Conservation (phyloP, 2,113 vertebrate species). For the Anhinga anhinga region DNA sequence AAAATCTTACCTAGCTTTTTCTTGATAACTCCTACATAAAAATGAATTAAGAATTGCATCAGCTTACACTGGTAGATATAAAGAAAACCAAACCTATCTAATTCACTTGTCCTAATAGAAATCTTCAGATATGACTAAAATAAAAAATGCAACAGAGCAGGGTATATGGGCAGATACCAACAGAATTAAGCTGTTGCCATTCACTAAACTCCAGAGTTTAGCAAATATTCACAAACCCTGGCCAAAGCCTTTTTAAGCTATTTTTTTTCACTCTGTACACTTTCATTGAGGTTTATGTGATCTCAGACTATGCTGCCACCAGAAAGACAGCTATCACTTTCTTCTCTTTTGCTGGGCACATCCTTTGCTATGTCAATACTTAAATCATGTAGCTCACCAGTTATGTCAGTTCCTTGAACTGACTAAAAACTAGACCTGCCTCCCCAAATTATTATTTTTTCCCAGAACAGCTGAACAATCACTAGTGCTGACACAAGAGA, state of each 20-base stretch:
- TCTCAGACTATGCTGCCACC: not conserved
- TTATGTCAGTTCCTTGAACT: slow-evolving; percentile 30
- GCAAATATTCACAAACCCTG: not conserved
- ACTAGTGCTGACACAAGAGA: slow-evolving; percentile 11
- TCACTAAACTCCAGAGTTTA: not conserved
- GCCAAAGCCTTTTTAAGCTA: not conserved
- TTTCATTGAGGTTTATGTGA: not conserved
- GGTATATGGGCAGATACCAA: not conserved
- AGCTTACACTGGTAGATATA: not conserved
- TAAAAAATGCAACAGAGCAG: not conserved
- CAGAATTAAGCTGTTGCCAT: not conserved
- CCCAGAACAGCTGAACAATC: not conserved
- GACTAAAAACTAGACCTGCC: slow-evolving; percentile 17
- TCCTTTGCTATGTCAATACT: not conserved
- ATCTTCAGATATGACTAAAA: not conserved
- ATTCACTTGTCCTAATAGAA: not conserved
- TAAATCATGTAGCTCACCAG: not conserved
- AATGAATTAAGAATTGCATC: not conserved
- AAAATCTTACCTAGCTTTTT: not conserved
- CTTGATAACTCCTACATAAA: not conserved
- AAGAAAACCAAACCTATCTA: not conserved
- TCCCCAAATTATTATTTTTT: slow-evolving; percentile 36
- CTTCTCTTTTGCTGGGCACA: not conserved
- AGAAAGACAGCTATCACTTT: not conserved
- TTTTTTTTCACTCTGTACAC: not conserved